Evolutionary conservation across 2,797 vertebrate genomes (phyloP), one percentile per base, ranked within the genome.

Genomic region (Hydrocynus forskahlii): DNA sequence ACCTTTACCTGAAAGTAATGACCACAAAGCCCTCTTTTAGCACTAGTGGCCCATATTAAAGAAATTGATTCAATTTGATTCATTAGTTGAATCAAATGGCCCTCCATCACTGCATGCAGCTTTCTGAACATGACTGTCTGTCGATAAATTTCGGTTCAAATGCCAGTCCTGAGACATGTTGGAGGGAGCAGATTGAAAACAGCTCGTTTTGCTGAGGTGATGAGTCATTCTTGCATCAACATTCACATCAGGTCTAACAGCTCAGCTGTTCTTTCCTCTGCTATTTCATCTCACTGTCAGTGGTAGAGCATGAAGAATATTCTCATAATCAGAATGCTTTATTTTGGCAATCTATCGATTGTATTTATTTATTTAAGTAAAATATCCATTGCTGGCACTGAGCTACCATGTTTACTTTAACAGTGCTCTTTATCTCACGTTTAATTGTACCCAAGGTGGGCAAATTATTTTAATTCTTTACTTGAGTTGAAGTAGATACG

Each of bases 201-300:
- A 48, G 60, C 70, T 81, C 54, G 14, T 43, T 70, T 63, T 5
- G 57, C 74, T 19, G 48, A 63, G 79, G 62, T 70, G 76, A 67
- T 86, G 85, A 87, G 70, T 87, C 86, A 87, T 64, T 7, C 74
- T 57, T 13, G 2, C 66, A 80, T 85, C 67, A 81, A 40, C 38
- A 81, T 81, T 82, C 82, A 80, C 45, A n/a, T 87, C 81, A 87
- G 76, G 82, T 73, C 19, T 19, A 45, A 59, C 67, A 5, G 50
- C 21, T 63, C 25, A 81, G 68, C 43, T 21, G 17, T 60, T 59
- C 75, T 48, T 57, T 57, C 76, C 72, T 52, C 35, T 73, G 60
- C 10, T 68, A 25, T 38, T 75, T 69, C 21, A 74, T 67, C 14
- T 48, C 57, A 40, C n/a, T 4, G 7, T 63, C 21, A 69, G 64